Base-by-base conservation (phyloP, 2,888 invertebrate species). In the Emmelina monodactyla region DNA sequence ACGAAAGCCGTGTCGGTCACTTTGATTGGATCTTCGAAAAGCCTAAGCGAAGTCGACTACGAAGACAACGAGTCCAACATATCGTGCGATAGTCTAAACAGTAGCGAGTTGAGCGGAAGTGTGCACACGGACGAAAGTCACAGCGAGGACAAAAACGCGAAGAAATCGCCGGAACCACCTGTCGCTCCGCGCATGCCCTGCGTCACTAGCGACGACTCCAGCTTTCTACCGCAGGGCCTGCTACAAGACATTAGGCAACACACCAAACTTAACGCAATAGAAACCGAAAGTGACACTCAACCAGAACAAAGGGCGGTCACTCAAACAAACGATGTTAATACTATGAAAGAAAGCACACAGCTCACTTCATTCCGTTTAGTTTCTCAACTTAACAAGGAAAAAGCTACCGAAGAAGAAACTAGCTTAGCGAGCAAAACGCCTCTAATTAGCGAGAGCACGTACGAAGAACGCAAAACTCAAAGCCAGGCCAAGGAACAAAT, bases 21-120 rank as follows among this genome's bases (percentile, higher is more conserved):
- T 40, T 70, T 82, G 55, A 84, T 83, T 53, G 76, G 76, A 49
- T 69, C 75, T 34, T 76, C 81, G 58, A 76, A 84, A 38, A 86
- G 83, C 51, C 88, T 87, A 53, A 87, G 85, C 71, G 61, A 88
- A 55, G 79, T 84, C 34, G 87, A 88, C 66, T 88, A 85, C 53
- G 88, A 87, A 67, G 87, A 86, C 62, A 86, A 86, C 66, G 88
- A 88, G 55, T 88, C 88, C 43, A 90, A 88, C 53, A 84, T 91
- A 54, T 91, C 91, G 58, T 91, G 89, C 64, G 92, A 92, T 62
- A 92, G 91, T 19, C 67, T 92, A 46, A 91, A 90, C 62, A 87
- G 88, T 50, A 85, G 84, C 44, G 88, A 90, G 58, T 62, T 86
- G 51, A 82, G 82, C 53, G 76, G 76, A 51, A 78, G 73, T 58